These are phyloP conservation scores for Leptinotarsa tumamoca DNA, from an alignment of 2,888 invertebrate species.

Conservation along the genomic window DNA sequence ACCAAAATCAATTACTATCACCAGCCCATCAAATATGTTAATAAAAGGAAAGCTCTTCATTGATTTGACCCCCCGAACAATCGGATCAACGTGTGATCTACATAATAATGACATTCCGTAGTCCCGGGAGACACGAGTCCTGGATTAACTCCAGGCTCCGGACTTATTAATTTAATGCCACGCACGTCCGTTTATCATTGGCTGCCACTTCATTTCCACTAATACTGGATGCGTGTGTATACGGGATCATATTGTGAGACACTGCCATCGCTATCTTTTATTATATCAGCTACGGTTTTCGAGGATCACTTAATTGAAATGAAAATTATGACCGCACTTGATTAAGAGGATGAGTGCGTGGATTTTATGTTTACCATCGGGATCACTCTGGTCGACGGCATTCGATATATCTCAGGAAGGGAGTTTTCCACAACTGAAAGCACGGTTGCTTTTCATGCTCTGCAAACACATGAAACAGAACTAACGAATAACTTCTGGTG, in stretches of 20 bases:
- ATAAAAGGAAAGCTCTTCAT: conserved; percentile 54
- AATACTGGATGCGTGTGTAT: conserved; percentile 62
- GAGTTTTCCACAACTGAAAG: too few species aligned
- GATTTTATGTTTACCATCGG: conserved; percentile 41
- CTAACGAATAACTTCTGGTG: too few species aligned
- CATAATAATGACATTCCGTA: conserved; percentile 67
- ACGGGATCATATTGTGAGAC: conserved; percentile 59
- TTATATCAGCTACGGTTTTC: conserved; percentile 58
- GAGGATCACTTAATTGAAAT: conserved; percentile 63
- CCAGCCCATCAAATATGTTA: conserved; percentile 25
- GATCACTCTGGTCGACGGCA: conserved; percentile 23
- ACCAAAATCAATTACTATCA: neutral
- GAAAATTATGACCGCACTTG: conserved; percentile 61
- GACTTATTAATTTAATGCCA: conserved; percentile 67
- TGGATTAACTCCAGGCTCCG: conserved; percentile 65
- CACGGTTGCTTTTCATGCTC: too few species aligned
- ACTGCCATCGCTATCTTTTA: conserved; percentile 63
- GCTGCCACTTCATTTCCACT: conserved; percentile 65
- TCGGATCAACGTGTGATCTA: conserved; percentile 68
- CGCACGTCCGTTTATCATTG: conserved; percentile 67
- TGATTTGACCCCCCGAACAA: conserved; percentile 64
- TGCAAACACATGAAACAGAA: too few species aligned
- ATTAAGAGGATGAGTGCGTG: conserved; percentile 49
- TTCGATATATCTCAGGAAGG: too few species aligned
- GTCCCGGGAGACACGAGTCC: conserved; percentile 64